Conservation (phyloP, 1,140 invertebrate species). For the Aphelenchoides avenae region DNA sequence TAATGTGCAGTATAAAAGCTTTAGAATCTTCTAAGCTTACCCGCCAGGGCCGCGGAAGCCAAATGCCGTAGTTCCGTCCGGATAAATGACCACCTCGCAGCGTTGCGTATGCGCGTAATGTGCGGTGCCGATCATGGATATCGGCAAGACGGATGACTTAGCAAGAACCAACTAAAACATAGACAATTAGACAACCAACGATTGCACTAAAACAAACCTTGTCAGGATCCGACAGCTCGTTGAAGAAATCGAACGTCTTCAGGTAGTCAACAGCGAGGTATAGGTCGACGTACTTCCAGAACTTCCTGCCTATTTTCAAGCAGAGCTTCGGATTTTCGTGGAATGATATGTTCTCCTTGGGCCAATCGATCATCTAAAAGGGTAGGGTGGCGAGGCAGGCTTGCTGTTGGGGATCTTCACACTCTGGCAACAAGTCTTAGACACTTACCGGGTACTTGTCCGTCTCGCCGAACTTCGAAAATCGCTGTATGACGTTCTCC, state of each 20-base stretch:
- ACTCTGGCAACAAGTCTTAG: neutral
- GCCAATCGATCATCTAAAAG: no score
- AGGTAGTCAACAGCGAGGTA: constrained; percentile 10
- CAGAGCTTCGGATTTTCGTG: neutral
- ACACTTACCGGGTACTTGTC: constrained; percentile 8
- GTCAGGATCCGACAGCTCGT: neutral
- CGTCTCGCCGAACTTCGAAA: neutral
- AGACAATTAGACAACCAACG: neutral
- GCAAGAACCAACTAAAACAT: no score
- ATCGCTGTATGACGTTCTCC: neutral
- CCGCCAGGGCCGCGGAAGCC: neutral
- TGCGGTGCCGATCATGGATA: neutral
- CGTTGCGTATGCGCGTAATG: neutral
- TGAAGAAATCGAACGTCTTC: constrained; percentile 4
- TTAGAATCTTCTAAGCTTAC: constrained; percentile 9
- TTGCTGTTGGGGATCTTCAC: constrained; percentile 1
- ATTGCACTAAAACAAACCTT: neutral
- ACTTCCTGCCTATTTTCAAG: constrained; percentile 7
- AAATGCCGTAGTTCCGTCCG: constrained; percentile 1
- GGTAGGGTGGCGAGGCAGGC: neutral
- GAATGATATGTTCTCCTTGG: no score
- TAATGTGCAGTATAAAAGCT: neutral
- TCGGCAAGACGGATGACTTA: no score
- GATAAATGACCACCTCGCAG: constrained; percentile 6
- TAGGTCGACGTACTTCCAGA: constrained; percentile 12